Percentiles rank a stretch among this genome's conserved stretches.
Evolutionary conservation across 2,797 vertebrate genomes (phyloP).

Genomic region (Sebastes elongatus): DNA sequence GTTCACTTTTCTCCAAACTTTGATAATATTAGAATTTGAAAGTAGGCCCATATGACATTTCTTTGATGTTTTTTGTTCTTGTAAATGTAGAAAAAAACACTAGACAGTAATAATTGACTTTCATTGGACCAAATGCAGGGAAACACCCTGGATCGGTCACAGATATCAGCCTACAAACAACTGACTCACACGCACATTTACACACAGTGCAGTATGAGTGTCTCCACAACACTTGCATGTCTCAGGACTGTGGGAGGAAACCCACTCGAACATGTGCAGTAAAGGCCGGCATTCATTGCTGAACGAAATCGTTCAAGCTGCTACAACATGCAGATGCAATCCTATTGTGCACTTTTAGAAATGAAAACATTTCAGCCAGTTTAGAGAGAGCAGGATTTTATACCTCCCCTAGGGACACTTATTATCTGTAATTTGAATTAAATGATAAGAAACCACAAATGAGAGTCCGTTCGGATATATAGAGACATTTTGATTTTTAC

Average conservation of each 20-base stretch:
- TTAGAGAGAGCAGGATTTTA: background rate
- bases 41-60: background rate
- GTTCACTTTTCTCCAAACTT: background rate
- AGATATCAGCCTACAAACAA: conserved; percentile 17
- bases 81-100: background rate
- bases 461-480: background rate
- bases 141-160: conserved; percentile 26
- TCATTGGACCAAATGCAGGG: background rate
- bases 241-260: conserved; percentile 42
- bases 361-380: background rate
- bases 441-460: conserved; percentile 30
- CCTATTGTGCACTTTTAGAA: background rate
- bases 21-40: background rate
- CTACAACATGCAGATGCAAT: conserved; percentile 5
- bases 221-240: conserved; percentile 7
- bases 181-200: conserved; percentile 32
- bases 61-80: background rate
- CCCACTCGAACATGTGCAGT: conserved; percentile 9
- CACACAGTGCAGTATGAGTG: background rate
- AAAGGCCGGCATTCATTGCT: background rate
- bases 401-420: background rate
- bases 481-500: background rate
- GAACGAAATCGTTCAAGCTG: conserved; percentile 1
- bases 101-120: background rate
- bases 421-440: conserved; percentile 29